Conservation (phyloP, 2,113 vertebrate species). For the Dromiciops gliroides region DNA sequence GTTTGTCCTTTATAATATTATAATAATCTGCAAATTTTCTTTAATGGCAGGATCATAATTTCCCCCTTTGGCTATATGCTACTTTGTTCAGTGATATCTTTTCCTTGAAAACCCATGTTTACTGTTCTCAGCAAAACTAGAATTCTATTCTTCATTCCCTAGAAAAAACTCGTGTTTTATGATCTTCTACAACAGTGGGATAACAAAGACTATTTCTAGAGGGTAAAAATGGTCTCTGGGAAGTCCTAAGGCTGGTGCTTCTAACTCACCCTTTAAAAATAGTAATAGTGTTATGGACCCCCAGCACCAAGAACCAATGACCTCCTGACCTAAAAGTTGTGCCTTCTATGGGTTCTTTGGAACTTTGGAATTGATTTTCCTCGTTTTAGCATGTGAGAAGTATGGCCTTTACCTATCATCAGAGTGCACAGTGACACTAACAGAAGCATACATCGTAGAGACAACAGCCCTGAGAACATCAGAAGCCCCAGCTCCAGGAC, state of each 20-base stretch:
- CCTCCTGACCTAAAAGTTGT: background rate
- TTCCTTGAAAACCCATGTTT: background rate
- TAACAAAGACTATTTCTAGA: background rate
- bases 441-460: background rate
- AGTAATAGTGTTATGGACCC: background rate
- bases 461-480: background rate
- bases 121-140: background rate
- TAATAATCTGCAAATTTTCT: background rate
- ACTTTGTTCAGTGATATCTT: background rate
- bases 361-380: conserved; percentile 12
- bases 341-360: background rate
- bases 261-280: conserved; percentile 7
- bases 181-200: background rate
- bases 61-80: background rate
- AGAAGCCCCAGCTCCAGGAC: background rate
- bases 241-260: background rate
- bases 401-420: background rate
- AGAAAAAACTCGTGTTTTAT: background rate
- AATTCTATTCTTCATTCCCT: background rate
- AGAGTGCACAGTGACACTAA: background rate
- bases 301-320: conserved; percentile 7
- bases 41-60: background rate
- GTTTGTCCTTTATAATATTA: background rate
- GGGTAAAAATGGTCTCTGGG: background rate
- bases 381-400: background rate